These are phyloP conservation scores for Podilymbus podiceps DNA, from an alignment of 2,113 vertebrate genomes.

Conservation along the genomic window DNA sequence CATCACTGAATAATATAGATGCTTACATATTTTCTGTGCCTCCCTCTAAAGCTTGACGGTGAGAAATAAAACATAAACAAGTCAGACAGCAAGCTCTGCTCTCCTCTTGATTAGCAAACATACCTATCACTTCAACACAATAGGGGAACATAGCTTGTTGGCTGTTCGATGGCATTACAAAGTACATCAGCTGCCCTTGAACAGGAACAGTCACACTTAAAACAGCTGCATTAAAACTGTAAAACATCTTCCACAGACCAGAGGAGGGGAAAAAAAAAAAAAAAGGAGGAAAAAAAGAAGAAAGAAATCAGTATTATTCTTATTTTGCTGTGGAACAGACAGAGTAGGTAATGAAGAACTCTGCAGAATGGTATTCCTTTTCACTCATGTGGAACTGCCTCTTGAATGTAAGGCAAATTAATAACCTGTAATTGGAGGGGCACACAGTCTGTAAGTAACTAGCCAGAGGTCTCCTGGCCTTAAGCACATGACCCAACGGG, in stretches of 20 bases:
- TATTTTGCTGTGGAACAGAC: constrained; percentile 21
- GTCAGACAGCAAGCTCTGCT: constrained; percentile 67
- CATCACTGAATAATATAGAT: constrained; percentile 34
- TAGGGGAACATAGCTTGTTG: constrained; percentile 49
- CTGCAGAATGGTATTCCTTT: background rate
- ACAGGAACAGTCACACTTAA: constrained; percentile 31
- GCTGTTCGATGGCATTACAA: constrained; percentile 55
- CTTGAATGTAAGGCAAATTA: constrained; percentile 48
- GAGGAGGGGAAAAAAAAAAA: background rate
- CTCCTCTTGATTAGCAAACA: constrained; percentile 67
- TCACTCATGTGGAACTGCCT: constrained; percentile 55
- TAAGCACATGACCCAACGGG: constrained; percentile 24
- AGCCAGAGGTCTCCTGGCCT: constrained; percentile 45
- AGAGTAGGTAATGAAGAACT: constrained; percentile 43
- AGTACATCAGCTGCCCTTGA: constrained; percentile 61
- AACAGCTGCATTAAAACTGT: constrained; percentile 55
- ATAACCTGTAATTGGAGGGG: constrained; percentile 58
- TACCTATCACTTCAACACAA: constrained; percentile 63
- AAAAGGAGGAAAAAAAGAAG: fast-evolving
- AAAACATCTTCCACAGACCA: constrained; percentile 50
- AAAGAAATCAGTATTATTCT: constrained; percentile 26
- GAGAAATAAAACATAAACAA: constrained; percentile 67
- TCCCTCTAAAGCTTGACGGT: constrained; percentile 55
- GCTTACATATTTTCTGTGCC: constrained; percentile 43
- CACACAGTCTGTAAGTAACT: background rate